Percentiles rank a stretch among this genome's conserved stretches.
phyloP scores from a whole-genome alignment of 2,113 vertebrate genomes.

The Menura novaehollandiae region DNA sequence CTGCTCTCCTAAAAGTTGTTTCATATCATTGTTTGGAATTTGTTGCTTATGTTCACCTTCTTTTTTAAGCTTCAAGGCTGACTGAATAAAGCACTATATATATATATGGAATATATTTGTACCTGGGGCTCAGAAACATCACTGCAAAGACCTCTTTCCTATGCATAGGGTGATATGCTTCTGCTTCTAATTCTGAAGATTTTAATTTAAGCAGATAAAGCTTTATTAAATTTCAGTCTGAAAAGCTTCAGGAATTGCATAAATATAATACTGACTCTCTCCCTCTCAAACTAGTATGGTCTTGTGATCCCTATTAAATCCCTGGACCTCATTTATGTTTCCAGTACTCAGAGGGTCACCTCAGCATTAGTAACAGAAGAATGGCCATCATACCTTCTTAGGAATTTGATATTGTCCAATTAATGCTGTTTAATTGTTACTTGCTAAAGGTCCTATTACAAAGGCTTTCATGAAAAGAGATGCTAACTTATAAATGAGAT shows the following conservation, averaged over 20 bases:
- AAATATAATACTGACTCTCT: background rate
- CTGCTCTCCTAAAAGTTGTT: background rate
- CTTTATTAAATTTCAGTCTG: background rate
- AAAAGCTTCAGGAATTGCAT: background rate
- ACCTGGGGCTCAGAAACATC: background rate
- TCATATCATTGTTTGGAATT: background rate
- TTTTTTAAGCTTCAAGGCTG: background rate
- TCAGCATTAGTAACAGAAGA: background rate
- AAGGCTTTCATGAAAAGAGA: background rate
- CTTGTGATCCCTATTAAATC: background rate
- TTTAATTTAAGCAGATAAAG: background rate
- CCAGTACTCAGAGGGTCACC: background rate
- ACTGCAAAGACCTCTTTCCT: background rate
- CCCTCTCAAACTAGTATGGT: background rate
- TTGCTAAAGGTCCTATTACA: background rate
- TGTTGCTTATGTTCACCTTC: background rate
- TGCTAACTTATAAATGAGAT: background rate
- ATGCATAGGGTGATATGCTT: background rate
- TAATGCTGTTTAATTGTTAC: background rate
- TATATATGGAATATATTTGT: background rate
- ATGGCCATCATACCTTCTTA: background rate
- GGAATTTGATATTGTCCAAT: background rate
- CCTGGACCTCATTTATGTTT: background rate
- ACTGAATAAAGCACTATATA: background rate
- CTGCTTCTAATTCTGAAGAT: background rate